Conservation (phyloP, 1,140 invertebrate genomes). For the Anadara kagoshimensis region DNA sequence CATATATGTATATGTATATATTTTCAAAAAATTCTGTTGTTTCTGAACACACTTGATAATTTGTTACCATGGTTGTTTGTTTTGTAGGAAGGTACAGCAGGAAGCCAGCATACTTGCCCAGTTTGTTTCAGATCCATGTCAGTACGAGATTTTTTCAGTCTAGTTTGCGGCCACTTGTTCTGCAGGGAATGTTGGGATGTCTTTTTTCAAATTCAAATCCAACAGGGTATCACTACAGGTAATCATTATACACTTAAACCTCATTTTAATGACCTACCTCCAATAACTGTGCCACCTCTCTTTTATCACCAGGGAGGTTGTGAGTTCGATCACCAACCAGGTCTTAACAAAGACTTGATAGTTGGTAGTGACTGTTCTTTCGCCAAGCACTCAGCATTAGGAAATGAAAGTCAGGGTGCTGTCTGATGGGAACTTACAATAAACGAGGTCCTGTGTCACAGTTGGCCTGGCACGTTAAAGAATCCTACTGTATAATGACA, state of each 20-base stretch:
- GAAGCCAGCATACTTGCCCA: slow-evolving; percentile 74
- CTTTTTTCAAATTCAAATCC: slow-evolving; percentile 97
- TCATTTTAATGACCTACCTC: neutral
- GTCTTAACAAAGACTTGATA: no score
- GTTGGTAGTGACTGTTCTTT: no score
- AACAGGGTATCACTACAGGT: slow-evolving; percentile 86
- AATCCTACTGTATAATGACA: no score
- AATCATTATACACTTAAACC: slow-evolving; percentile 1
- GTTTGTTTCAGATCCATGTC: slow-evolving; percentile 78
- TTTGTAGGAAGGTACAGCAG: slow-evolving; percentile 24
- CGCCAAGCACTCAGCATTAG: no score
- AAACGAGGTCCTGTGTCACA: no score
- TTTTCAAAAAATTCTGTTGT: neutral
- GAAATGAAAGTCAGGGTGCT: no score
- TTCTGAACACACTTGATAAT: neutral
- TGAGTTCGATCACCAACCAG: no score
- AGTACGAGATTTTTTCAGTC: slow-evolving; percentile 81
- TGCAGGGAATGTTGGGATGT: slow-evolving; percentile 96
- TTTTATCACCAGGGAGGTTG: no score
- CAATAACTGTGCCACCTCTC: no score
- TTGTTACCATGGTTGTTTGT: slow-evolving; percentile 57
- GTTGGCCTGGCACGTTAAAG: no score
- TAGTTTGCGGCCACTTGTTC: slow-evolving; percentile 93
- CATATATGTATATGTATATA: slow-evolving; percentile 26
- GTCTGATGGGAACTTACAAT: no score